Evolutionary conservation across 1,140 invertebrate species (phyloP).

Genomic region (Listronotus bonariensis): DNA sequence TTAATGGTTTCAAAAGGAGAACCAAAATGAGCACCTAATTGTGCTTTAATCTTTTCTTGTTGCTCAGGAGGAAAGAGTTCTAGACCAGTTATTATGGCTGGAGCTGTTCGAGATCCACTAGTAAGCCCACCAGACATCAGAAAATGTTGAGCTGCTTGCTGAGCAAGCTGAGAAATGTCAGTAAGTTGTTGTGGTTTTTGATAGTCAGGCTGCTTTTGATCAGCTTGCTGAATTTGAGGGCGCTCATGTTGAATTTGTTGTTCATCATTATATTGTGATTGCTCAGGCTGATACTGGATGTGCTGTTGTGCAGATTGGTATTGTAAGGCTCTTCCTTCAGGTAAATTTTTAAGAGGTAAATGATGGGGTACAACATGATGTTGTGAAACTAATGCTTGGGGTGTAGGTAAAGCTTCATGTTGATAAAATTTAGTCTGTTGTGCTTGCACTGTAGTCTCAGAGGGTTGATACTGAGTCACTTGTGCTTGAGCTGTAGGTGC

Average conservation of each 20-base stretch:
- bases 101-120: slow-evolving; percentile 32
- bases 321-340: slow-evolving; percentile 6
- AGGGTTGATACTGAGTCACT: background rate
- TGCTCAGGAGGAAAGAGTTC: slow-evolving; percentile 53
- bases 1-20: slow-evolving; percentile 37
- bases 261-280: slow-evolving; percentile 16
- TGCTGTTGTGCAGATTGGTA: slow-evolving; percentile 7
- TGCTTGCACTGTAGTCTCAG: background rate
- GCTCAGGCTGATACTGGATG: slow-evolving; percentile 14
- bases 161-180: slow-evolving; percentile 44
- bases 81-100: slow-evolving; percentile 53
- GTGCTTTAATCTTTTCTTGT: slow-evolving; percentile 53
- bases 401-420: slow-evolving; percentile 23
- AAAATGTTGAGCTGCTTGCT: slow-evolving; percentile 47
- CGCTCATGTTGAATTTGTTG: slow-evolving; percentile 15
- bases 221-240: slow-evolving; percentile 4
- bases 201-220: slow-evolving; percentile 22
- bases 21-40: slow-evolving; percentile 48
- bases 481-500: background rate
- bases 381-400: slow-evolving; percentile 21
- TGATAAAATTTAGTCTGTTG: slow-evolving; percentile 11
- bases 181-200: slow-evolving; percentile 26
- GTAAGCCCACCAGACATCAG: slow-evolving; percentile 8
- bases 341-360: slow-evolving; percentile 1
- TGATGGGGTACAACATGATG: slow-evolving; percentile 14